A percentile compares a stretch with the other conserved stretches of the same genome.
phyloP scores from a whole-genome alignment of 2,113 vertebrate genomes.

The Callorhinus ursinus region DNA sequence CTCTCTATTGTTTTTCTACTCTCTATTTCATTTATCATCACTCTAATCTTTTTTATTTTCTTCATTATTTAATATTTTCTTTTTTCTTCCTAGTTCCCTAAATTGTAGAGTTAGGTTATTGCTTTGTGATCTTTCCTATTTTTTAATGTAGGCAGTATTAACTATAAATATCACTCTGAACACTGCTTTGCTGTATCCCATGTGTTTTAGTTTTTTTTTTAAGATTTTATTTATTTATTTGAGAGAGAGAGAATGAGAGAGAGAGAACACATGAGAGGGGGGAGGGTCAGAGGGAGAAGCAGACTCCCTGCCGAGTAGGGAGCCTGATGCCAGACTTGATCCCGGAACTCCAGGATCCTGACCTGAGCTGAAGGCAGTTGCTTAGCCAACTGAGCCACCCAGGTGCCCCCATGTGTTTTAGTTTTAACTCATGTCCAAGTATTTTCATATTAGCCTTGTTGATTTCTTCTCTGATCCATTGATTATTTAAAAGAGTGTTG shows the following conservation, averaged over 20 bases:
- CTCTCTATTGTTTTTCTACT: not conserved
- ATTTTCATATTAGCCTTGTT: not conserved
- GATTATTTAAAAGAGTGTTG: not conserved
- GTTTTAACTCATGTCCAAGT: not conserved
- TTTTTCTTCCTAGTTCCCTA: not conserved
- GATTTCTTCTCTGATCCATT: not conserved
- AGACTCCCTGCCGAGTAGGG: no score
- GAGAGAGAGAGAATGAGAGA: no score
- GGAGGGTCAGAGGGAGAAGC: no score
- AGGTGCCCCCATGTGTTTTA: not conserved
- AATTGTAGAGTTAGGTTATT: not conserved
- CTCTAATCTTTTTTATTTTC: not conserved
- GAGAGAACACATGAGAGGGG: no score
- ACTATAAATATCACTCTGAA: not conserved
- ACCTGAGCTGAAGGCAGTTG: no score
- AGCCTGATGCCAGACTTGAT: no score
- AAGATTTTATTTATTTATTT: no score
- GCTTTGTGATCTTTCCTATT: not conserved
- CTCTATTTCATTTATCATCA: not conserved
- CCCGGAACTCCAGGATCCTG: no score
- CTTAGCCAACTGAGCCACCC: no score
- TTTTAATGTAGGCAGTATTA: not conserved
- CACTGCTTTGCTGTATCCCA: no score
- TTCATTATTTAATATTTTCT: not conserved
- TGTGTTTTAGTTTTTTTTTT: no score